These are phyloP conservation scores for Agonopterix alstromeriana DNA, from an alignment of 2,888 invertebrate species.

Conservation along the genomic window DNA sequence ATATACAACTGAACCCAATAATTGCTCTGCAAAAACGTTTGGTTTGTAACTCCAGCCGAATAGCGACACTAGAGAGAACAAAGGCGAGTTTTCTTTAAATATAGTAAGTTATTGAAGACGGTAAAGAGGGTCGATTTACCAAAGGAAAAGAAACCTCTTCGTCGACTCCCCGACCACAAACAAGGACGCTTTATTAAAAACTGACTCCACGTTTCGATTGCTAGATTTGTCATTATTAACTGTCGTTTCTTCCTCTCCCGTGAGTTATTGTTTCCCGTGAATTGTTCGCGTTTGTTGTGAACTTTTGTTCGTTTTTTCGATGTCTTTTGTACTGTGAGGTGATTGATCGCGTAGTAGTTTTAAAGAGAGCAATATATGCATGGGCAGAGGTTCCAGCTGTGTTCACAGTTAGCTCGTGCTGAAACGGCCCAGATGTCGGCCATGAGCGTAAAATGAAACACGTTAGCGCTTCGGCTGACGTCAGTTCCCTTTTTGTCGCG, in stretches of 20 bases:
- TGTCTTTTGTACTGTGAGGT: background rate
- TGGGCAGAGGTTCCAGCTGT: slow-evolving; percentile 21
- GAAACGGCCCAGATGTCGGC: slow-evolving; percentile 63
- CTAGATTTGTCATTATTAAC: slow-evolving; percentile 12
- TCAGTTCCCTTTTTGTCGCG: slow-evolving; percentile 61
- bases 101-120: background rate
- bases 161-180: too few species aligned
- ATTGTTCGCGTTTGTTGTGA: slow-evolving; percentile 4
- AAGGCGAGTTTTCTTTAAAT: background rate
- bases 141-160: too few species aligned
- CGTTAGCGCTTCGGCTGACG: slow-evolving; percentile 64
- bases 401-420: slow-evolving; percentile 32
- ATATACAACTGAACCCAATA: slow-evolving; percentile 5
- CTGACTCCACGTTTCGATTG: slow-evolving; percentile 11
- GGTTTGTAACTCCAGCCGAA: too few species aligned
- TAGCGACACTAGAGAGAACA: too few species aligned
- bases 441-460: slow-evolving; percentile 66
- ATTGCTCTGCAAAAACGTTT: background rate
- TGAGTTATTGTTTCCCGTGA: slow-evolving; percentile 8
- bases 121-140: too few species aligned
- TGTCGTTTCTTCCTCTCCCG: slow-evolving; percentile 8
- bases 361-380: slow-evolving; percentile 12
- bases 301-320: background rate
- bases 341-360: slow-evolving; percentile 9
- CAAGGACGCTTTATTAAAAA: slow-evolving; percentile 16